Evolutionary conservation across 1,140 invertebrate genomes (phyloP), one percentile per base, ranked within the genome.

Genomic region (Aphidius ervi): DNA sequence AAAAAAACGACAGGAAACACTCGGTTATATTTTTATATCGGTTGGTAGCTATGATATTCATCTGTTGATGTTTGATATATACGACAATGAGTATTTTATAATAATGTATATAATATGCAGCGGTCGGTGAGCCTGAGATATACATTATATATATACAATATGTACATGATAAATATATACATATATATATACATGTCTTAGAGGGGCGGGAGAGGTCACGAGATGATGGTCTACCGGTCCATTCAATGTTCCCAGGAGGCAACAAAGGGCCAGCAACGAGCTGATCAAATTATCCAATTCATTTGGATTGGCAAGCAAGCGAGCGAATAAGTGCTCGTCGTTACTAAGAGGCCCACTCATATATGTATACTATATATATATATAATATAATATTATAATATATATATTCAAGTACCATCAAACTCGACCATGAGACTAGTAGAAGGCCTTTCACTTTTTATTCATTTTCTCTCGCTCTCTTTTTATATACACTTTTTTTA

Each of bases 261-360:
- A 77, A 80, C 78, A 80, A 80, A 78, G 74, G 76, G 74, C 75
- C 75, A 75, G 74, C 76, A 80, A 79, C 74, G 74, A 80, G 75
- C 75, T 78, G 74, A 77, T 79, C 74, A 80, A 79, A 80, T 79
- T 79, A 79, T 79, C 74, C 76, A 80, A 80, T 80, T 80, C 77
- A 77, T 78, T 77, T 77, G 77, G 76, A 80, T 78, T 79, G 75
- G 71, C 77, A 69, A 75, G 75, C 69, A 42, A 54, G 52, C 23
- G 9, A 54, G 64, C 57, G 49, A 61, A 65, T 61, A 49, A 63
- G 48, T 55, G 48, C 37, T 55, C 48, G 46, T 40, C 46, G 62
- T 63, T 63, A 60, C 46, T 49, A 58, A 63, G 61, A 58, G 56
- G 57, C n/a, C 50, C 46, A 63, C 62, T 60, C 58, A 42, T 60